Percentiles rank a stretch among this genome's conserved stretches.
These are phyloP conservation scores for Cataglyphis altisquamis DNA, from an alignment of 2,888 invertebrate genomes.

Conservation along the genomic window DNA sequence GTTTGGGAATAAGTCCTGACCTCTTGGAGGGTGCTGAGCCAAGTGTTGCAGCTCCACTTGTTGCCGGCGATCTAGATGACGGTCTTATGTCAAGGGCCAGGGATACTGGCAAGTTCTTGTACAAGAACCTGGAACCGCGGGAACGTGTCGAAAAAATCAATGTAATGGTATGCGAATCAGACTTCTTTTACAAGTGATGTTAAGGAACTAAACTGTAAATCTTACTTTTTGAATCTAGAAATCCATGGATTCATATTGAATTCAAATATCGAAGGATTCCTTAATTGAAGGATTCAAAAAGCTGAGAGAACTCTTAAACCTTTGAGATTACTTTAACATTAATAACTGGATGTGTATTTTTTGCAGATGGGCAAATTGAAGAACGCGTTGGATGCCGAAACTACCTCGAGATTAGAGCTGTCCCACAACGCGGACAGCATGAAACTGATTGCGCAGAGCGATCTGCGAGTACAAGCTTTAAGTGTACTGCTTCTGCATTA, in stretches of 20 bases:
- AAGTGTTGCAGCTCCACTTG: slow-evolving; percentile 81
- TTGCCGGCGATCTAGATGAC: slow-evolving; percentile 89
- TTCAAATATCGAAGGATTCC: not conserved
- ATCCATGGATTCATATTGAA: not conserved
- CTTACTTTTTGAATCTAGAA: not conserved
- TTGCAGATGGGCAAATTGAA: slow-evolving; percentile 92
- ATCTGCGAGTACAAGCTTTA: slow-evolving; percentile 95
- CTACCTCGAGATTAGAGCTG: slow-evolving; percentile 86
- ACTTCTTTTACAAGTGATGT: slow-evolving; percentile 8
- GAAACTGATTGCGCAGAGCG: slow-evolving; percentile 88
- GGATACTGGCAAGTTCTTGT: slow-evolving; percentile 94
- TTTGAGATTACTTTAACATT: not conserved
- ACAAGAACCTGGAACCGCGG: slow-evolving; percentile 90
- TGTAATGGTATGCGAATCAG: slow-evolving; percentile 90
- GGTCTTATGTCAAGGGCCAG: slow-evolving; percentile 95
- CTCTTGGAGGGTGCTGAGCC: slow-evolving; percentile 85
- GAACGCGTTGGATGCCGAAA: slow-evolving; percentile 91
- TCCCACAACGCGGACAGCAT: slow-evolving; percentile 80
- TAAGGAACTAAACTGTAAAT: not conserved
- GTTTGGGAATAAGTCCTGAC: slow-evolving; percentile 85
- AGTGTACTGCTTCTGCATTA: slow-evolving; percentile 97
- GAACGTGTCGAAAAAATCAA: slow-evolving; percentile 93
- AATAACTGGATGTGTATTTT: not conserved
- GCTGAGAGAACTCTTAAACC: not conserved
- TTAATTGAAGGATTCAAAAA: not conserved